phyloP scores from a whole-genome alignment of 2,113 vertebrate species.

The Nestor notabilis region DNA sequence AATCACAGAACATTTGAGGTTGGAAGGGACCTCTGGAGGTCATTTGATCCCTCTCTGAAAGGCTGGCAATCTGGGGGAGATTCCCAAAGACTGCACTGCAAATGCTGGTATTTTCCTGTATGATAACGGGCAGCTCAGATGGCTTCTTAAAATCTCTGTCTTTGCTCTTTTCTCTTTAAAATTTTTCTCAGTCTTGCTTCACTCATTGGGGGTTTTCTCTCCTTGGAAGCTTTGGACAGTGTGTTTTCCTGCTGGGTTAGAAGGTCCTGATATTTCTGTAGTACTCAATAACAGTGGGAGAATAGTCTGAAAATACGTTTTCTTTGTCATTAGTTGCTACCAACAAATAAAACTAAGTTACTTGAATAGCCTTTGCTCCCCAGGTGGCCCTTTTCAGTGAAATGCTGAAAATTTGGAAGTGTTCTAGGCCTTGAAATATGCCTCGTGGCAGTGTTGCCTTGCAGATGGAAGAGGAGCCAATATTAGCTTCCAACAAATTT shows the following conservation, averaged over 20 bases:
- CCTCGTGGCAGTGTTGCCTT: neutral
- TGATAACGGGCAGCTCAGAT: neutral
- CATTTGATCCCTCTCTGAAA: neutral
- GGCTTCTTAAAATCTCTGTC: neutral
- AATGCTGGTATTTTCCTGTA: neutral
- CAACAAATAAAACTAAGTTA: neutral
- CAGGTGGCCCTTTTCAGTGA: neutral
- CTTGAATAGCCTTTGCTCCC: neutral
- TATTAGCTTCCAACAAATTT: neutral
- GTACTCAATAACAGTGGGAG: neutral
- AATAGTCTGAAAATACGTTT: neutral
- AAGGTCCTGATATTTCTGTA: neutral
- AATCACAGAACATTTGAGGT: neutral
- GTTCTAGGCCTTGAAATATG: neutral
- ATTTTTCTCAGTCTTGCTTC: neutral
- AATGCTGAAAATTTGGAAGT: neutral
- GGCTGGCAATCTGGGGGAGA: neutral
- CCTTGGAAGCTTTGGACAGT: neutral
- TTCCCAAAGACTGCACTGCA: neutral
- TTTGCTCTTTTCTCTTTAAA: neutral
- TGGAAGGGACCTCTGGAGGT: neutral
- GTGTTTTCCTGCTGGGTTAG: fast-evolving
- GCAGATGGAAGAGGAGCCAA: neutral
- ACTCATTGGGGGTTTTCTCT: neutral
- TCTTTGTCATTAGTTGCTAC: neutral